Evolutionary conservation across 2,888 invertebrate species (phyloP).

Genomic region (Anagyrus pseudococci): DNA sequence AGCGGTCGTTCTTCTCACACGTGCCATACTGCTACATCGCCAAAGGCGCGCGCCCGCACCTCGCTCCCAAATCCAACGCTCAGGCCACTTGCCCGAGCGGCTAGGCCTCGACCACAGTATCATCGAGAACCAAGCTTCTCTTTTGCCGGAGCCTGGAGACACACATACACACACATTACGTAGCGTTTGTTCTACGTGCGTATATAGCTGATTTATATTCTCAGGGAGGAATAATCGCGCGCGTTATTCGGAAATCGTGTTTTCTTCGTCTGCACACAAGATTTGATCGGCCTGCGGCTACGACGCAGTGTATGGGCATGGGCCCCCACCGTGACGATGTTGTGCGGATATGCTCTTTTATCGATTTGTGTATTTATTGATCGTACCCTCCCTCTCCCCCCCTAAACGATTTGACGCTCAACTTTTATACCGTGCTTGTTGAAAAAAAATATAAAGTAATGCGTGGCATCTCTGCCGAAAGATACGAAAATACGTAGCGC

Average conservation of each 20-base stretch:
- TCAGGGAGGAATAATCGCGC: not conserved
- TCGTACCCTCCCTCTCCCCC: too few species aligned
- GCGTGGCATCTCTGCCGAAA: too few species aligned
- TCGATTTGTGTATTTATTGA: conserved; percentile 49
- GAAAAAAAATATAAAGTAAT: conserved; percentile 24
- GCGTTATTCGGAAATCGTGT: conserved; percentile 7
- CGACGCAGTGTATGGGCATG: too few species aligned
- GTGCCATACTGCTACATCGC: conserved; percentile 53
- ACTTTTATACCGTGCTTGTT: conserved; percentile 57
- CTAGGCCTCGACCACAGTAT: not conserved
- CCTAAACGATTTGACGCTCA: conserved; percentile 56
- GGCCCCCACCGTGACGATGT: not conserved
- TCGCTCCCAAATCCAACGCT: conserved; percentile 16
- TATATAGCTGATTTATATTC: not conserved
- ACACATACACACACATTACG: not conserved
- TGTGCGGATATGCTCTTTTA: conserved; percentile 38
- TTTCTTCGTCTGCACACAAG: conserved; percentile 32
- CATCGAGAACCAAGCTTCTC: not conserved
- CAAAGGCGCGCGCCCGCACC: conserved; percentile 42
- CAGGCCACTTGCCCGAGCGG: conserved; percentile 22
- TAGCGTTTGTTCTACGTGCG: too few species aligned
- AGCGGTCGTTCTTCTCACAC: conserved; percentile 46
- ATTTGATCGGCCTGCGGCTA: conserved; percentile 2
- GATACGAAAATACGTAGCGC: conserved; percentile 18
- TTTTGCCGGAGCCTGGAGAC: conserved; percentile 26